These are phyloP conservation scores for Hydrolagus colliei DNA, from an alignment of 2,797 vertebrate species.

Conservation along the genomic window DNA sequence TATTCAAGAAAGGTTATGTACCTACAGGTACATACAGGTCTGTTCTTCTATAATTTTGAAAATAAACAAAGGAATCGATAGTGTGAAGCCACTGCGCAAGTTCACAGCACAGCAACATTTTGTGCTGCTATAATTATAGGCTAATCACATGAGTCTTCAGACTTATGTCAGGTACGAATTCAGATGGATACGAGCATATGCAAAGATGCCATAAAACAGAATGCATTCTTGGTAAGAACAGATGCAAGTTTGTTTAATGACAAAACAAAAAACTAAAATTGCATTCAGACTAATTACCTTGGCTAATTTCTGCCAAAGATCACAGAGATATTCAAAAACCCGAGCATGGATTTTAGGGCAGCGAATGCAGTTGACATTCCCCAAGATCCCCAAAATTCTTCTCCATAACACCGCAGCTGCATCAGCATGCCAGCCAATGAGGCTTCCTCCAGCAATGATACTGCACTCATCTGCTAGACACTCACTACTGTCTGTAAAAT, in stretches of 20 bases:
- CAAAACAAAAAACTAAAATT: background rate
- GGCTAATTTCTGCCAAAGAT: constrained; percentile 91
- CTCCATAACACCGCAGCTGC: constrained; percentile 93
- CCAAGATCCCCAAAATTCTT: constrained; percentile 87
- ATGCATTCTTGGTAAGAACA: too few species aligned
- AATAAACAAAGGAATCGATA: background rate
- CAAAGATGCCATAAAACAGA: background rate
- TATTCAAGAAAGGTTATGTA: background rate
- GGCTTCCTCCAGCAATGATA: constrained; percentile 89
- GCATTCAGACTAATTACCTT: constrained; percentile 62
- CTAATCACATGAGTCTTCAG: background rate
- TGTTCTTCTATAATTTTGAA: background rate
- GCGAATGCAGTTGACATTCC: constrained; percentile 87
- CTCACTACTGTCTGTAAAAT: constrained; percentile 78
- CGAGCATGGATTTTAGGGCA: constrained; percentile 87
- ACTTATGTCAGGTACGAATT: background rate
- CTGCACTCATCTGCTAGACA: constrained; percentile 88
- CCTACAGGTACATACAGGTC: background rate
- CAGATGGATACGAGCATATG: background rate
- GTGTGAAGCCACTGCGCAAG: background rate
- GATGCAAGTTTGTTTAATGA: background rate
- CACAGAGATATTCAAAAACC: constrained; percentile 83
- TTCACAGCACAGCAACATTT: background rate
- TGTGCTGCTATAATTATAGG: background rate
- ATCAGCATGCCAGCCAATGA: constrained; percentile 90